Evolutionary conservation across 2,888 invertebrate species (phyloP).

Genomic region (Toxonevra muliebris): DNA sequence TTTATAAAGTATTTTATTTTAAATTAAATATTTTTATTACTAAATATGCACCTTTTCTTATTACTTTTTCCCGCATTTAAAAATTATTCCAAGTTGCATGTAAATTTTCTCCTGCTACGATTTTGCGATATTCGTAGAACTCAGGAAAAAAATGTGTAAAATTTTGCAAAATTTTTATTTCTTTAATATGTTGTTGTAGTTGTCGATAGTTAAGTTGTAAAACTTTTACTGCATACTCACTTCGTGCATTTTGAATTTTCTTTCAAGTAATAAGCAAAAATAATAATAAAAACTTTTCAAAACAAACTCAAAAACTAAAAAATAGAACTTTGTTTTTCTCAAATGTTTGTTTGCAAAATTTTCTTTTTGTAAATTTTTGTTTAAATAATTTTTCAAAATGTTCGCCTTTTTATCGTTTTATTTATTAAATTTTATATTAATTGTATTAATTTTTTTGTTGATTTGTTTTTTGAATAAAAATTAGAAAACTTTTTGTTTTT

Average conservation of each 20-base stretch:
- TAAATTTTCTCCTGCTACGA: conserved; percentile 11
- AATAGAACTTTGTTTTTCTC: conserved; percentile 27
- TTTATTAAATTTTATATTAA: conserved; percentile 25
- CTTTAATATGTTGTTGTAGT: neutral
- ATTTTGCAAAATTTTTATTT: neutral
- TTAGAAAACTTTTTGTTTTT: conserved; percentile 32
- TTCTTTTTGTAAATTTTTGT: conserved; percentile 4
- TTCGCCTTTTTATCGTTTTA: conserved; percentile 21
- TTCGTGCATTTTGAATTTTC: conserved; percentile 12
- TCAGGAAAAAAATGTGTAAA: neutral
- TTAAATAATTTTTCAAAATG: conserved; percentile 21
- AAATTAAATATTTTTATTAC: neutral
- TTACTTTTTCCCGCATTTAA: neutral
- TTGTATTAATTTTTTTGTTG: conserved; percentile 29
- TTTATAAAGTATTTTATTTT: neutral
- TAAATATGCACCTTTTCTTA: conserved; percentile 2
- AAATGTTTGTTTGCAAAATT: conserved; percentile 16
- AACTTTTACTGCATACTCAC: conserved; percentile 12
- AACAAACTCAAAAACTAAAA: neutral
- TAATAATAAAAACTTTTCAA: neutral
- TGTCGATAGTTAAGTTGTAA: neutral
- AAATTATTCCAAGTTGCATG: neutral
- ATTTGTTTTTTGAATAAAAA: conserved; percentile 21
- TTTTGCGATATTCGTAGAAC: neutral
- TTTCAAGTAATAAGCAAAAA: neutral